A percentile compares a stretch with the other conserved stretches of the same genome.
Evolutionary conservation across 2,888 invertebrate genomes (phyloP).

Genomic region (Drosophila planitibia): DNA sequence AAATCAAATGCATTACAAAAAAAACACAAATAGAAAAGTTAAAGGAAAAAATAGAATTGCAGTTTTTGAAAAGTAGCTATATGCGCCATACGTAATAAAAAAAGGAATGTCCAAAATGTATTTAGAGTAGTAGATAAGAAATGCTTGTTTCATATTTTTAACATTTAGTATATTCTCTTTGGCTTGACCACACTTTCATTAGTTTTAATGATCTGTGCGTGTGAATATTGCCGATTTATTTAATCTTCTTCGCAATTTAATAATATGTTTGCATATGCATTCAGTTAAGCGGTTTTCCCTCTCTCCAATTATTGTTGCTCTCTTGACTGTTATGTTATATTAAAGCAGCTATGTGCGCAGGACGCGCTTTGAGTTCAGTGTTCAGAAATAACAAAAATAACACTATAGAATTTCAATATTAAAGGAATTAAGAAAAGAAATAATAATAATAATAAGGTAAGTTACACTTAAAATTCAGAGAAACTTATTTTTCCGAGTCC

Average conservation of each 20-base stretch:
- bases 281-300: not conserved
- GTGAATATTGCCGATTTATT: not conserved
- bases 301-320: not conserved
- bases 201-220: too few species aligned
- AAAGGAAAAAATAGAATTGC: not conserved
- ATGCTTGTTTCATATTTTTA: not conserved
- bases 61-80: not conserved
- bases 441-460: not conserved
- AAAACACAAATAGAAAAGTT: not conserved
- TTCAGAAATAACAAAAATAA: too few species aligned
- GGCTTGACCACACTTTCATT: not conserved
- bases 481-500: too few species aligned
- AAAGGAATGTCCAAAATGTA: not conserved
- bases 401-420: not conserved
- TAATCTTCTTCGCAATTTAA: not conserved
- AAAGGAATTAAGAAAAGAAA: not conserved
- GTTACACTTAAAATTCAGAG: not conserved
- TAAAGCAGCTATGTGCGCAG: too few species aligned
- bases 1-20: slow-evolving; percentile 5
- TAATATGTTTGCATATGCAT: not conserved
- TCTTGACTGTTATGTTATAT: too few species aligned
- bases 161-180: not conserved
- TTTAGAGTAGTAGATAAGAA: not conserved
- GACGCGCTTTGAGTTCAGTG: too few species aligned
- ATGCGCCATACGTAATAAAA: not conserved